Evolutionary conservation across 2,797 vertebrate species (phyloP), one percentile per base, ranked within the genome.

Genomic region (Rhinogobio ventralis): DNA sequence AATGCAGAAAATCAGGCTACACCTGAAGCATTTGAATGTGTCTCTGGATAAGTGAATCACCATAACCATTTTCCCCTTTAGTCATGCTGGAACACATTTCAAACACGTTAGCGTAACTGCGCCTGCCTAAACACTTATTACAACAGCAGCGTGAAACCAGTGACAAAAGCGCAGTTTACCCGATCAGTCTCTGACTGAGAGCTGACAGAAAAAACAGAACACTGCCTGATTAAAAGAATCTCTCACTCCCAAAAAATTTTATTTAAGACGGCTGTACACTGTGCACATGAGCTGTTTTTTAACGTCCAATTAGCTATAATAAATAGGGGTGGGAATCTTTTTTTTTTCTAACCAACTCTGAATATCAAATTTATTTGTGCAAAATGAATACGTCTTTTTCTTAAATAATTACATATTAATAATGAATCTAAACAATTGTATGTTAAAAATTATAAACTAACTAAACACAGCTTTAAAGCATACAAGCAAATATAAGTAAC

Each of bases 61-160:
- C 17, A 79, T 51, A 85, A 73, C 28, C 55, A 74, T 85, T 85
- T 74, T 20, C 33, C 45, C 23, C 77, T 80, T 80, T 53, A 85
- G 76, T 84, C 75, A 57, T 49, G 82, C 82, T 79, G 75, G 82
- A 84, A 85, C 83, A 73, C 39, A 39, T 73, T 73, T 85, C 76
- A 73, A 85, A 73, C 39, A 39, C n/a, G 77, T 64, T 80, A 79
- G 77, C 20, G 7, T 71, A 84, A 79, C 75, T 71, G 66, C 7
- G 28, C 39, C 82, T 78, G 66, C 82, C 82, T 84, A 79, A 84
- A 79, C 64, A 79, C 66, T 84, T 78, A 84, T 84, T 62, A 79
- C 51, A 71, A 84, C 53, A 71, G 23, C 75, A 79, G 82, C 75
- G 39, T 79, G 74, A 84, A 84, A 71, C 74, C 75, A n/a, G 66